phyloP scores from a whole-genome alignment of 2,113 vertebrate species.

The Psilopogon haemacephalus region DNA sequence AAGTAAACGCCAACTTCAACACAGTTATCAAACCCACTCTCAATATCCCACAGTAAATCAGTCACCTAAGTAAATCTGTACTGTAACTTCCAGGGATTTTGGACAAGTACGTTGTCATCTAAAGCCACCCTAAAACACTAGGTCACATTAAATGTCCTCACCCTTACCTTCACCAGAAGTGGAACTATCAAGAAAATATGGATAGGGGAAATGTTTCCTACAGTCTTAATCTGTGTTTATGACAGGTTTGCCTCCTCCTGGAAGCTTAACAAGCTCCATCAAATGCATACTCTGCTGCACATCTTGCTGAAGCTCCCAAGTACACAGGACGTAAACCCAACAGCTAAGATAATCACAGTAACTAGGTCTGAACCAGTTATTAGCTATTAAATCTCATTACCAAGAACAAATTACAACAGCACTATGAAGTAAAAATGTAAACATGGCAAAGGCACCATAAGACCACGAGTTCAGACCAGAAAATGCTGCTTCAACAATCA shows the following conservation, averaged over 20 bases:
- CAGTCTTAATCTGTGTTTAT: neutral
- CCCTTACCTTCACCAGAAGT: neutral
- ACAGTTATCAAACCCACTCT: neutral
- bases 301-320: neutral
- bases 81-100: neutral
- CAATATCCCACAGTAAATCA: neutral
- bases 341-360: neutral
- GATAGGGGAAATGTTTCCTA: neutral
- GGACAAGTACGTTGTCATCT: neutral
- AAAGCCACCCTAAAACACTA: neutral
- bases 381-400: neutral
- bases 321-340: neutral
- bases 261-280: neutral
- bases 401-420: neutral
- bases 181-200: neutral
- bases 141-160: neutral
- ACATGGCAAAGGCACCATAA: accelerated
- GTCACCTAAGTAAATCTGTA: neutral
- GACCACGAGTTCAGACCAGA: neutral
- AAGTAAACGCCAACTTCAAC: neutral
- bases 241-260: neutral
- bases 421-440: neutral
- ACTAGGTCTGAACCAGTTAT: neutral
- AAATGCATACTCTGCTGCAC: neutral
- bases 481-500: neutral